Conservation (phyloP, 2,888 invertebrate genomes). For the Pyralis farinalis region DNA sequence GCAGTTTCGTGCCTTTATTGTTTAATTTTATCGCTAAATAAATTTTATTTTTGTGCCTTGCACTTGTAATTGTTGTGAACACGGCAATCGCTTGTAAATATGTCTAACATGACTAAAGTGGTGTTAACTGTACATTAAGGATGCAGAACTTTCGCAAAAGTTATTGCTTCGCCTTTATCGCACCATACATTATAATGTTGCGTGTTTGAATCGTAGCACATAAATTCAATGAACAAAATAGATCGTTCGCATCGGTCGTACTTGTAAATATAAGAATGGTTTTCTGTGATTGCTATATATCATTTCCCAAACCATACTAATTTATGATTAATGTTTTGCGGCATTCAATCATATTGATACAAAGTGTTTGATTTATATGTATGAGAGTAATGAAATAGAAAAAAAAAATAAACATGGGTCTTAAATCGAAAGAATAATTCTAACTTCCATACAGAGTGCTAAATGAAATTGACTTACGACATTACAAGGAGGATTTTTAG, state of each 20-base stretch:
- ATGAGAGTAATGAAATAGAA: too few species aligned
- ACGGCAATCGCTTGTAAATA: slow-evolving; percentile 7
- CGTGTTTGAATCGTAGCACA: slow-evolving; percentile 1
- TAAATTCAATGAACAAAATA: neutral
- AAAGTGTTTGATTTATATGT: too few species aligned
- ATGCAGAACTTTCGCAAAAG: slow-evolving; percentile 9
- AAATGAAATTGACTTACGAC: too few species aligned
- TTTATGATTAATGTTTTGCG: too few species aligned
- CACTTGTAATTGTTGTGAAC: neutral
- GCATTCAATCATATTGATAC: too few species aligned
- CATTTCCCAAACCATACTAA: too few species aligned
- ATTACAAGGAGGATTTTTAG: too few species aligned
- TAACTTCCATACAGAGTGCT: too few species aligned
- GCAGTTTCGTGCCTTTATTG: slow-evolving; percentile 29
- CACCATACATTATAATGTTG: slow-evolving; percentile 6
- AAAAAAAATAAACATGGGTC: too few species aligned
- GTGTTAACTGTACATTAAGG: slow-evolving; percentile 6
- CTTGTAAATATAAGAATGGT: too few species aligned
- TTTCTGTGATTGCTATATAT: too few species aligned
- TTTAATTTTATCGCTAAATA: slow-evolving; percentile 31
- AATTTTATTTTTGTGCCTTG: slow-evolving; percentile 5
- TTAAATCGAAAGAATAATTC: too few species aligned
- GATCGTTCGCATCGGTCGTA: neutral
- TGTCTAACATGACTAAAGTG: slow-evolving; percentile 1
- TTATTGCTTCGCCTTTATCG: slow-evolving; percentile 5